Base-by-base conservation (phyloP, 2,113 vertebrate species). In the Laterallus jamaicensis region DNA sequence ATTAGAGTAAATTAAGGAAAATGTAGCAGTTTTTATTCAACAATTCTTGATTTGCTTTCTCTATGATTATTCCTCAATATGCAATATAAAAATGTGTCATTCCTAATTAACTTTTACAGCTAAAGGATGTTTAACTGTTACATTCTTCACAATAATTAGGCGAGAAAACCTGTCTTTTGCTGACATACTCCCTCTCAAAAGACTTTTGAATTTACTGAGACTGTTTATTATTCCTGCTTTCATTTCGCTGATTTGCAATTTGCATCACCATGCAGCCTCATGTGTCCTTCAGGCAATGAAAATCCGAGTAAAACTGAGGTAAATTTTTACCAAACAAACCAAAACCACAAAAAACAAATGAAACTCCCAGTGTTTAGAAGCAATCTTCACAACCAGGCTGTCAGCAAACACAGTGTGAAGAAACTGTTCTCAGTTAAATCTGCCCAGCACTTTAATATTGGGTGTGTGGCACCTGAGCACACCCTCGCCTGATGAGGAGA, bases 231-330 rank as follows among this genome's bases (percentile, higher is more conserved):
- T 63, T 74, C 17, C 26, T 79, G 42, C 58, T 94, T 91, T 77
- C 19, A 79, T 91, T 73, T 77, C 82, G 5, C 24, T 50, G 40
- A 86, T 91, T 70, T 93, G 22, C 17, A 82, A 8, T 91, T 77
- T 0, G 0, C 56, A 39, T 63, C 1, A 2, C 85, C 5, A 4
- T 37, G 22, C n/a, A 70, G 66, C 59, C 25, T 73, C 10, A 19
- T 62, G 10, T 80, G 7, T 79, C 47, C 31, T 88, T 80, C 55
- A 67, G 71, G 50, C 47, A 74, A 19, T 35, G 71, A 58, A 95
- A 93, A 93, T 17, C 40, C 32, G 77, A 75, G n/a, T 44, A 59
- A 18, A 78, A 17, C 14, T 1, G 5, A 69, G 32, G 68, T 83
- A 60, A 54, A 75, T 75, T 90, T 96, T 77, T 88, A 75, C 37